Percentiles rank a stretch among this genome's conserved stretches.
phyloP scores from a whole-genome alignment of 2,797 vertebrate genomes.

The Lindbergichthys nudifrons region DNA sequence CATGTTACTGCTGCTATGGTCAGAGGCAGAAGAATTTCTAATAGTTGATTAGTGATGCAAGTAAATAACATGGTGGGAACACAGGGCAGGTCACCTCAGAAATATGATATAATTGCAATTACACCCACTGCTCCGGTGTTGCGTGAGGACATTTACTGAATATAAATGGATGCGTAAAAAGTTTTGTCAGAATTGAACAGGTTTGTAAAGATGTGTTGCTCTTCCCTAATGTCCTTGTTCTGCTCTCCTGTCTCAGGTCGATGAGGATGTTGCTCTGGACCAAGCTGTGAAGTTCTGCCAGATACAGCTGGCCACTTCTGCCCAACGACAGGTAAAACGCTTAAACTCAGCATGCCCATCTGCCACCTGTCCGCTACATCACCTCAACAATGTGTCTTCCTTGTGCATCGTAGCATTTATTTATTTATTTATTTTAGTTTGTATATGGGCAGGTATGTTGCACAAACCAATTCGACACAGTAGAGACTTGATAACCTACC shows the following conservation, averaged over 20 bases:
- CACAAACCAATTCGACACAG: too few species aligned
- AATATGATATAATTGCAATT: background rate
- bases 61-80: background rate
- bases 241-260: slow-evolving; percentile 86
- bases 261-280: slow-evolving; percentile 96
- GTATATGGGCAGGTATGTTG: too few species aligned
- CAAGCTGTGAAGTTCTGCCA: slow-evolving; percentile 99
- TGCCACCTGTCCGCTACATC: slow-evolving; percentile 9
- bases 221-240: slow-evolving; percentile 25
- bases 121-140: background rate
- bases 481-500: too few species aligned
- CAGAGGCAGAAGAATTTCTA: slow-evolving; percentile 17
- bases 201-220: background rate
- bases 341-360: slow-evolving; percentile 8
- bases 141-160: background rate
- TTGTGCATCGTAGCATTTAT: background rate
- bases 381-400: background rate
- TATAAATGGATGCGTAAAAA: background rate
- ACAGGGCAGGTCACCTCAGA: background rate
- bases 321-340: slow-evolving; percentile 93
- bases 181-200: background rate
- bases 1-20: slow-evolving; percentile 38
- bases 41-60: background rate
- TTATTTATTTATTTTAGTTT: too few species aligned
- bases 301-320: slow-evolving; percentile 92